phyloP scores from a whole-genome alignment of 2,797 vertebrate genomes.

The Propithecus deckenii region DNA sequence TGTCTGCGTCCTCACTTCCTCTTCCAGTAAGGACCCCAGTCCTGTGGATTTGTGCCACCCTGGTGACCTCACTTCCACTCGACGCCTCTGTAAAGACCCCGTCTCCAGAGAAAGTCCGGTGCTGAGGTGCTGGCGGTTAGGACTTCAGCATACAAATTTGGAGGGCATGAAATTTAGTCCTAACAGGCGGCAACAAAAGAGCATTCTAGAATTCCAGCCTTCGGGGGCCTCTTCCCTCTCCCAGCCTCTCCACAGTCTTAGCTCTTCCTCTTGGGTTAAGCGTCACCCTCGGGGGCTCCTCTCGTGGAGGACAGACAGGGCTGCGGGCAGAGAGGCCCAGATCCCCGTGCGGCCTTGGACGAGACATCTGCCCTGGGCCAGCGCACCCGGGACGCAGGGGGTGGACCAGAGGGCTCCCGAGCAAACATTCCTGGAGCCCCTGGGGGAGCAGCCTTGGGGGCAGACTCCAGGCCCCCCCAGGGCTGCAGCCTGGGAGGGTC shows the following conservation, averaged over 20 bases:
- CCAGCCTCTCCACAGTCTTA: fast-evolving
- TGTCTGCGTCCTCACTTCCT: background rate
- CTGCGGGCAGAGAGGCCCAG: background rate
- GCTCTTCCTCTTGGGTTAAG: background rate
- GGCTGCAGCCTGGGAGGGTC: background rate
- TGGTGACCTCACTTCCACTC: background rate
- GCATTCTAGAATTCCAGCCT: background rate
- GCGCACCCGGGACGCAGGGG: background rate
- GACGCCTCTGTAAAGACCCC: background rate
- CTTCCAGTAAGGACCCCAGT: background rate
- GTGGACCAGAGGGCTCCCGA: background rate
- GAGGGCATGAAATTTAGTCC: background rate
- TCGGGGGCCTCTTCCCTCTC: fast-evolving
- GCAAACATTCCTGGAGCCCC: too few species aligned
- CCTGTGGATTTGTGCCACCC: fast-evolving
- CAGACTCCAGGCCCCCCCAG: background rate
- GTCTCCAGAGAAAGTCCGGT: background rate
- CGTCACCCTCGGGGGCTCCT: fast-evolving
- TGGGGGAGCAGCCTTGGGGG: background rate
- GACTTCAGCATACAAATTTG: background rate
- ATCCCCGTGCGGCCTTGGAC: background rate
- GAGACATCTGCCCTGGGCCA: background rate
- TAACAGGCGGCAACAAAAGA: background rate
- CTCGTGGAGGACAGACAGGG: background rate
- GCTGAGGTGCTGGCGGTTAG: too few species aligned